Conservation (phyloP, 2,888 invertebrate species). For the Taphrorychus bicolor region DNA sequence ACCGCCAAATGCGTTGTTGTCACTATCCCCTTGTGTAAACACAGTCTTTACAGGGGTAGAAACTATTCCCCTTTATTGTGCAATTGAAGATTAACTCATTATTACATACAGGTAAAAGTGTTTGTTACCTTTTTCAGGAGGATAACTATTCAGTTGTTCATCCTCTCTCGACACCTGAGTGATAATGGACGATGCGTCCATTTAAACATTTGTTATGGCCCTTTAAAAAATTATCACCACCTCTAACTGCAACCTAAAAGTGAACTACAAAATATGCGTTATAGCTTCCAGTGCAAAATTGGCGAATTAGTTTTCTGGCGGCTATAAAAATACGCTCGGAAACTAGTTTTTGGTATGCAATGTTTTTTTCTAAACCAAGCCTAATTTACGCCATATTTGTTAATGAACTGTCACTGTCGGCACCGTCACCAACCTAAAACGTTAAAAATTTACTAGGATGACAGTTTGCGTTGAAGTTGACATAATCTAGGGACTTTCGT, state of each 20-base stretch:
- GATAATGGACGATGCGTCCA: conserved; percentile 99
- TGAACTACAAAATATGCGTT: background rate
- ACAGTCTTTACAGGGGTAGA: background rate
- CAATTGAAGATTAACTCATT: background rate
- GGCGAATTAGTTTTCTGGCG: conserved; percentile 9
- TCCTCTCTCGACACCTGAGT: conserved; percentile 98
- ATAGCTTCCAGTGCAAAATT: conserved; percentile 9
- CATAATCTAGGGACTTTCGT: no score
- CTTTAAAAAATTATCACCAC: conserved; percentile 31
- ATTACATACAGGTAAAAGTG: background rate
- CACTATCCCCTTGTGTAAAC: background rate
- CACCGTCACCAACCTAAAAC: conserved; percentile 21
- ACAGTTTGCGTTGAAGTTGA: no score
- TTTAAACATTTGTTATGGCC: conserved; percentile 73
- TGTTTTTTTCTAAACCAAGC: conserved; percentile 39
- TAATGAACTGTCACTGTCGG: conserved; percentile 31
- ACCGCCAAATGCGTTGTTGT: background rate
- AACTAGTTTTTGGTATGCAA: conserved; percentile 14
- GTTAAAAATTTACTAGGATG: no score
- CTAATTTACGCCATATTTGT: conserved; percentile 41
- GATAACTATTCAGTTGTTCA: conserved; percentile 91
- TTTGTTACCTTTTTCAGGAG: conserved; percentile 87
- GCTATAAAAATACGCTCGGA: conserved; percentile 24
- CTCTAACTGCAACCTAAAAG: background rate
- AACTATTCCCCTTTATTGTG: background rate